phyloP scores from a whole-genome alignment of 2,113 vertebrate species.

The Thryonomys swinderianus region DNA sequence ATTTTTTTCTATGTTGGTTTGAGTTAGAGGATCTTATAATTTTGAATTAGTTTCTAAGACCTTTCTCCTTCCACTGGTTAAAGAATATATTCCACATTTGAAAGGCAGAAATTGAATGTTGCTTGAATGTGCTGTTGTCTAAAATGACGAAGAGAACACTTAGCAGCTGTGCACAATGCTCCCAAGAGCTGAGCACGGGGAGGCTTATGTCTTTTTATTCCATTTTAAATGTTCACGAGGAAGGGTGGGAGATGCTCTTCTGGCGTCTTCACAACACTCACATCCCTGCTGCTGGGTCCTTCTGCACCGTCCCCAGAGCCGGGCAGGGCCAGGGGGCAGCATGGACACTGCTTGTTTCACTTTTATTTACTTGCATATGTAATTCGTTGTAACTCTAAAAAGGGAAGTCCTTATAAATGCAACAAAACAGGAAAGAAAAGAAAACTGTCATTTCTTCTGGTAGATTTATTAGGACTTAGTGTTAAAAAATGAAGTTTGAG shows the following conservation, averaged over 20 bases:
- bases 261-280: not conserved
- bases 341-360: slow-evolving; percentile 3
- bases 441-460: slow-evolving; percentile 52
- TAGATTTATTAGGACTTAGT: slow-evolving; percentile 56
- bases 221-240: not conserved
- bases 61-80: slow-evolving; percentile 8
- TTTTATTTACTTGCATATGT: slow-evolving; percentile 66
- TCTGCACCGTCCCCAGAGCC: not conserved
- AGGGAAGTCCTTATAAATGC: slow-evolving; percentile 69
- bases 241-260: not conserved
- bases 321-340: not conserved
- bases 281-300: not conserved
- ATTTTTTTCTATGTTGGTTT: not conserved
- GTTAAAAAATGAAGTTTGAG: slow-evolving; percentile 55
- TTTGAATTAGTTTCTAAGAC: slow-evolving; percentile 49
- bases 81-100: slow-evolving; percentile 43
- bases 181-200: not conserved
- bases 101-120: slow-evolving; percentile 27
- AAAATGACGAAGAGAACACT: not conserved
- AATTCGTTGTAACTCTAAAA: slow-evolving; percentile 55
- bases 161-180: not conserved
- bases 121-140: not conserved
- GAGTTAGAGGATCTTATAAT: not conserved
- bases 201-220: not conserved
- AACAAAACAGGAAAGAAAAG: slow-evolving; percentile 63